phyloP scores from a whole-genome alignment of 2,888 invertebrate genomes.

The Drosophila antonietae region DNA sequence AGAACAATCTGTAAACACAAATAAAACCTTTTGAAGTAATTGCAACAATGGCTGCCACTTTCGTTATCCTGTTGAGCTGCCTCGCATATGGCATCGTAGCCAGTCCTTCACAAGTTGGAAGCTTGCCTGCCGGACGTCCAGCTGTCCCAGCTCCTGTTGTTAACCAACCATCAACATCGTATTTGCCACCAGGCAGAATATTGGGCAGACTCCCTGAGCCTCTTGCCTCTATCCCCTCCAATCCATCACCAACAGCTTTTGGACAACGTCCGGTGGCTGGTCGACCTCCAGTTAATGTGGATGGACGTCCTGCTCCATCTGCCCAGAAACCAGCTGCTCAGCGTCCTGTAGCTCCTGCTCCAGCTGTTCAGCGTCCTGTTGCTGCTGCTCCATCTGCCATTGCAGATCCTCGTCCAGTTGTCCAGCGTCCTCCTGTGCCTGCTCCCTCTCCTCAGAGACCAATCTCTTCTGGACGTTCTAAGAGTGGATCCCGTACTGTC shows the following conservation, averaged over 20 bases:
- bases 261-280: neutral
- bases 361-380: too few relatives aligned
- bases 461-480: neutral
- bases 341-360: too few relatives aligned
- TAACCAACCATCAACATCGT: neutral
- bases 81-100: conserved; percentile 12
- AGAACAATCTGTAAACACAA: neutral
- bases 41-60: conserved; percentile 19
- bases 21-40: neutral
- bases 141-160: neutral
- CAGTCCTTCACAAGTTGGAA: neutral
- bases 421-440: neutral
- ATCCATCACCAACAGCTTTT: neutral
- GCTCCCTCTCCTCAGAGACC: neutral
- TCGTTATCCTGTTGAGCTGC: conserved; percentile 21
- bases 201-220: neutral
- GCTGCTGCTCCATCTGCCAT: too few relatives aligned
- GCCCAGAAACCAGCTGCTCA: too few relatives aligned
- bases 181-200: conserved; percentile 3
- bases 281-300: neutral
- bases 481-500: neutral
- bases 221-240: neutral
- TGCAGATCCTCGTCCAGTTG: too few relatives aligned
- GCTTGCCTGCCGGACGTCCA: neutral
- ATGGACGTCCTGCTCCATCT: neutral